Percentiles rank a stretch among this genome's conserved stretches.
Evolutionary conservation across 2,888 invertebrate genomes (phyloP).

Genomic region (Opisthograptis luteolata): DNA sequence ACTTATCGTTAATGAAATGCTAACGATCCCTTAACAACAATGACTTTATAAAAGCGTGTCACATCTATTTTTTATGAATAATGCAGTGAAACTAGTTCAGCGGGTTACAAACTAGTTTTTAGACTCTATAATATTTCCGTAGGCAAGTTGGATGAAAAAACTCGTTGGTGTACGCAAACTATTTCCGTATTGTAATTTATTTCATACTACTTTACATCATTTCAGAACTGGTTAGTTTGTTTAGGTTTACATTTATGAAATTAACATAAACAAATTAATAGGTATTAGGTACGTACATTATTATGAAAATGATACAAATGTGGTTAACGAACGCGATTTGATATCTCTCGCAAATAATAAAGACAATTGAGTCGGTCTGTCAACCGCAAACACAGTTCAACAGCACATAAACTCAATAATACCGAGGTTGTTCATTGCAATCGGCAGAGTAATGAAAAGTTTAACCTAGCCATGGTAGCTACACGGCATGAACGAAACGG

Average conservation of each 20-base stretch:
- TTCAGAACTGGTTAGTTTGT: no score
- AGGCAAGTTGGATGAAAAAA: no score
- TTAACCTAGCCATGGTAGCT: constrained; percentile 38
- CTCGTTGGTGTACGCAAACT: no score
- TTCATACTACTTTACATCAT: no score
- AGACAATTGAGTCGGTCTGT: constrained; percentile 5
- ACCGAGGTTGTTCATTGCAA: constrained; percentile 7
- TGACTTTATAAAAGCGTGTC: background rate
- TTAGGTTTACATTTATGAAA: background rate
- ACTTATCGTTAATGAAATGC: background rate
- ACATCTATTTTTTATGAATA: background rate
- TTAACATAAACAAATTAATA: background rate
- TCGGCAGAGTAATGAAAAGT: constrained; percentile 35
- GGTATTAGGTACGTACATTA: no score
- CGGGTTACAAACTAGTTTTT: background rate
- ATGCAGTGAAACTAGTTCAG: background rate
- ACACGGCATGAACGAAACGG: constrained; percentile 22
- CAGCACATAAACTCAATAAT: constrained; percentile 4
- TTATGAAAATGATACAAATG: background rate
- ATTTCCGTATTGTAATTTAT: no score
- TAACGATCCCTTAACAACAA: background rate
- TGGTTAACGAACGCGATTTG: background rate
- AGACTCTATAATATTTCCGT: background rate
- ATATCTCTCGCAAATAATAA: background rate
- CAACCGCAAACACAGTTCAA: constrained; percentile 9